A percentile compares a stretch with the other conserved stretches of the same genome.
Evolutionary conservation across 2,888 invertebrate genomes (phyloP).

Genomic region (Sericinus montela): DNA sequence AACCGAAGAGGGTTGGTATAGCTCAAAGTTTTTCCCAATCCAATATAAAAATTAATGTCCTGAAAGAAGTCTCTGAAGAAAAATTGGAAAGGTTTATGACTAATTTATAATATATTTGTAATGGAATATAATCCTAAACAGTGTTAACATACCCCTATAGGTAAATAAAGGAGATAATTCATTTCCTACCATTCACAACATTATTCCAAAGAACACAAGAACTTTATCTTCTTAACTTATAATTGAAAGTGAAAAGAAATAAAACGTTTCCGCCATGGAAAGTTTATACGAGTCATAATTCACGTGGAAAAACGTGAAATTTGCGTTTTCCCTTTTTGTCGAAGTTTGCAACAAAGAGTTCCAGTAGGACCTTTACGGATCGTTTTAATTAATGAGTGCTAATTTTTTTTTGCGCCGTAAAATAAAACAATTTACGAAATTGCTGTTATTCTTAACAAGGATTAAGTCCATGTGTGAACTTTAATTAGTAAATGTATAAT

Average conservation of each 20-base stretch:
- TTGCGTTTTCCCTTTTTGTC: slow-evolving; percentile 26
- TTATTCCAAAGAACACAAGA: background rate
- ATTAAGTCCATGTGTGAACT: background rate
- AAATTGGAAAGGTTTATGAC: too few species aligned
- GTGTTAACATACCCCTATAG: too few species aligned
- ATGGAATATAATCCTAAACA: too few species aligned
- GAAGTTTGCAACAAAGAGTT: slow-evolving; percentile 21
- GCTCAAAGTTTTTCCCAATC: too few species aligned
- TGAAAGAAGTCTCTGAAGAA: too few species aligned
- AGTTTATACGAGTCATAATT: slow-evolving; percentile 32
- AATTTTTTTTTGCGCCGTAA: slow-evolving; percentile 14
- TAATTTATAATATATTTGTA: too few species aligned
- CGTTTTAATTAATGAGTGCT: slow-evolving; percentile 14
- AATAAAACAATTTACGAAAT: slow-evolving; percentile 10
- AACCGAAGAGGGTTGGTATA: too few species aligned
- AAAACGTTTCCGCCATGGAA: slow-evolving; percentile 10
- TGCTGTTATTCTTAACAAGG: background rate
- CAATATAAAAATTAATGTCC: too few species aligned
- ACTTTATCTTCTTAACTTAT: slow-evolving; percentile 11
- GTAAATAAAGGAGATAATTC: too few species aligned
- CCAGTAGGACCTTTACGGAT: slow-evolving; percentile 9
- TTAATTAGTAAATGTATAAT: slow-evolving; percentile 3
- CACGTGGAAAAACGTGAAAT: slow-evolving; percentile 34
- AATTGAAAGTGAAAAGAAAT: slow-evolving; percentile 13
- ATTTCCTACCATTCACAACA: background rate